These are phyloP conservation scores for Lithophane ornitopus DNA, from an alignment of 2,888 invertebrate genomes.

Conservation along the genomic window DNA sequence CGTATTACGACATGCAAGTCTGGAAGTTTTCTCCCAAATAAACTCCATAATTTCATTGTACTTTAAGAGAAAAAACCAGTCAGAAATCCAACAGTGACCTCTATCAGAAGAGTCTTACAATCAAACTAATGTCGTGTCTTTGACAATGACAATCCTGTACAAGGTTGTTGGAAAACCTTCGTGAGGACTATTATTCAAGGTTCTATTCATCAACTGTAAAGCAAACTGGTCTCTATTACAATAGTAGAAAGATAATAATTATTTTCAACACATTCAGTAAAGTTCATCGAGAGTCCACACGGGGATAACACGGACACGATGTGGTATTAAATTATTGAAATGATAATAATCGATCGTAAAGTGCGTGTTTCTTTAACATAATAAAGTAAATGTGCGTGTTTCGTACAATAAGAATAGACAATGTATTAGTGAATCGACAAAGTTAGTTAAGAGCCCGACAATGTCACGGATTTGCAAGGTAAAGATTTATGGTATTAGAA, in stretches of 20 bases:
- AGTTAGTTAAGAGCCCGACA: slow-evolving; percentile 14
- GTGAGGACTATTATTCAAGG: slow-evolving; percentile 71
- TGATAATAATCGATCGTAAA: slow-evolving; percentile 53
- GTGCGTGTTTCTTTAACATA: slow-evolving; percentile 51
- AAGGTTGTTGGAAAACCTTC: slow-evolving; percentile 77
- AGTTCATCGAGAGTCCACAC: slow-evolving; percentile 41
- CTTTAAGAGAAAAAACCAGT: too few species aligned
- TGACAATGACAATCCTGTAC: slow-evolving; percentile 78
- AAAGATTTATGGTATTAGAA: slow-evolving; percentile 4
- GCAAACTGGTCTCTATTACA: slow-evolving; percentile 66
- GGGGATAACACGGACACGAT: slow-evolving; percentile 43
- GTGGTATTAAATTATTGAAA: slow-evolving; percentile 59
- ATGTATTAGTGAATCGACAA: slow-evolving; percentile 26
- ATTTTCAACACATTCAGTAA: slow-evolving; percentile 44
- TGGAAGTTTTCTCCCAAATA: slow-evolving; percentile 9
- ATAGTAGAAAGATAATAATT: slow-evolving; percentile 57
- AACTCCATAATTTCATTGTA: neutral
- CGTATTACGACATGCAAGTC: slow-evolving; percentile 16
- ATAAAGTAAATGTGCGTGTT: slow-evolving; percentile 42
- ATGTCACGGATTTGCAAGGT: slow-evolving; percentile 21
- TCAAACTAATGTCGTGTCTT: slow-evolving; percentile 65
- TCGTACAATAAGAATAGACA: slow-evolving; percentile 27
- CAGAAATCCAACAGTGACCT: neutral
- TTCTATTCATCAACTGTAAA: slow-evolving; percentile 52
- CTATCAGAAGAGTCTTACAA: slow-evolving; percentile 25